Conservation (phyloP, 1,140 invertebrate species). For the Chironomus striatipennis region DNA sequence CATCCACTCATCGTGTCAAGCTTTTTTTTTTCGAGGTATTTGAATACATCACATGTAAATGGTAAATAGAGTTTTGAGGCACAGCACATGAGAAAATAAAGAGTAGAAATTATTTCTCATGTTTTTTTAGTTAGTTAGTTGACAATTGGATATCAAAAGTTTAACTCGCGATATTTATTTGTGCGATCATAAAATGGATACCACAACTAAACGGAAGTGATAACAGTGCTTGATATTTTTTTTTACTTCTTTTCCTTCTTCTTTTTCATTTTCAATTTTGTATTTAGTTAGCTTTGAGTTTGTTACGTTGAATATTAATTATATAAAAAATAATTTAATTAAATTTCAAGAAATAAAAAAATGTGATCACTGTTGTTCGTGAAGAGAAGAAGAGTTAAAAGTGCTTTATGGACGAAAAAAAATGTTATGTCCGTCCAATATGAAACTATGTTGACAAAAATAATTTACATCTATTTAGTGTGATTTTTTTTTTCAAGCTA, state of each 20-base stretch:
- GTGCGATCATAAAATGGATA: not conserved
- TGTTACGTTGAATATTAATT: too few relatives aligned
- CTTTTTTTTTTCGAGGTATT: not conserved
- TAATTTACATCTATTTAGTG: not conserved
- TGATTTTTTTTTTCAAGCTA: too few relatives aligned
- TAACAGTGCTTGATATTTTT: not conserved
- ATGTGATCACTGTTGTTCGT: not conserved
- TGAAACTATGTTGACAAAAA: not conserved
- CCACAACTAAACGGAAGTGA: not conserved
- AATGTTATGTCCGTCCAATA: too few relatives aligned
- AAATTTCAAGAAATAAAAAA: not conserved
- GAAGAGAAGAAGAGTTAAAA: not conserved
- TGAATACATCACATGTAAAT: not conserved
- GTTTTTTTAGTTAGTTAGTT: not conserved
- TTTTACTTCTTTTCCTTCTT: not conserved
- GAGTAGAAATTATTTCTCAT: not conserved
- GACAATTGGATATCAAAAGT: conserved; percentile 13
- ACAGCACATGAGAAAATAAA: not conserved
- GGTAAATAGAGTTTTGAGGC: not conserved
- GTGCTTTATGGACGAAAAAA: not conserved
- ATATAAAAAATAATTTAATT: not conserved
- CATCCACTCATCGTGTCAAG: conserved; percentile 1
- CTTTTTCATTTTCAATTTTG: too few relatives aligned
- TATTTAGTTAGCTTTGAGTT: too few relatives aligned
- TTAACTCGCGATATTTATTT: not conserved